These are phyloP conservation scores for Galeruca laticollis DNA, from an alignment of 2,888 invertebrate species.

Conservation along the genomic window DNA sequence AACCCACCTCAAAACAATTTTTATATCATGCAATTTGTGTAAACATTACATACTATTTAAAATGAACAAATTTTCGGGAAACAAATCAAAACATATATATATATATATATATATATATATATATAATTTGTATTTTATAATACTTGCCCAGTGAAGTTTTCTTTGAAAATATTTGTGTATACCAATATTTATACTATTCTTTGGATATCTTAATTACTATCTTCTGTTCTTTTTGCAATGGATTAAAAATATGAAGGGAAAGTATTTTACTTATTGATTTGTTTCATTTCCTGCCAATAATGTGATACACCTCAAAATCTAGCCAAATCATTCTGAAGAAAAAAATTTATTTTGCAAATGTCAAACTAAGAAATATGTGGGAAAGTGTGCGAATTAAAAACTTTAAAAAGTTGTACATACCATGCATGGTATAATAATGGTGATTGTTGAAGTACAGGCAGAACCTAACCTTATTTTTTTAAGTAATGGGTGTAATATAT, in stretches of 20 bases:
- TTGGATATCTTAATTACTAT: not conserved
- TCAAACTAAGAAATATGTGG: conserved; percentile 41
- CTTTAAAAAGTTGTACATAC: conserved; percentile 60
- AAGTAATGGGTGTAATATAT: conserved; percentile 66
- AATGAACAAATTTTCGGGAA: too few species aligned
- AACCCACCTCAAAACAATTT: too few species aligned
- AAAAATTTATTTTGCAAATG: conserved; percentile 20
- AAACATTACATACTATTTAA: too few species aligned
- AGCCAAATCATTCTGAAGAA: conserved; percentile 30
- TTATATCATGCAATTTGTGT: too few species aligned
- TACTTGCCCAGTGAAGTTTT: not conserved
- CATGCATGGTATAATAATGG: conserved; percentile 65
- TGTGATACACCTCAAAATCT: conserved; percentile 24
- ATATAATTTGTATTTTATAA: not conserved
- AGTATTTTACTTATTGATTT: conserved; percentile 40
- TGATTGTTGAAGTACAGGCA: conserved; percentile 60
- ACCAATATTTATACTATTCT: not conserved
- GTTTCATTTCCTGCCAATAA: conserved; percentile 31
- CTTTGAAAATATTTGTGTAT: not conserved
- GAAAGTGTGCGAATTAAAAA: conserved; percentile 47
- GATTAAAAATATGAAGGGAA: conserved; percentile 14
- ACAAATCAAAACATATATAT: not conserved
- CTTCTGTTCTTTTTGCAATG: not conserved
- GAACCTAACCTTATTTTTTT: conserved; percentile 66
- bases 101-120: too few species aligned